Conservation (phyloP, 2,888 invertebrate genomes). For the Eupithecia insigniata region DNA sequence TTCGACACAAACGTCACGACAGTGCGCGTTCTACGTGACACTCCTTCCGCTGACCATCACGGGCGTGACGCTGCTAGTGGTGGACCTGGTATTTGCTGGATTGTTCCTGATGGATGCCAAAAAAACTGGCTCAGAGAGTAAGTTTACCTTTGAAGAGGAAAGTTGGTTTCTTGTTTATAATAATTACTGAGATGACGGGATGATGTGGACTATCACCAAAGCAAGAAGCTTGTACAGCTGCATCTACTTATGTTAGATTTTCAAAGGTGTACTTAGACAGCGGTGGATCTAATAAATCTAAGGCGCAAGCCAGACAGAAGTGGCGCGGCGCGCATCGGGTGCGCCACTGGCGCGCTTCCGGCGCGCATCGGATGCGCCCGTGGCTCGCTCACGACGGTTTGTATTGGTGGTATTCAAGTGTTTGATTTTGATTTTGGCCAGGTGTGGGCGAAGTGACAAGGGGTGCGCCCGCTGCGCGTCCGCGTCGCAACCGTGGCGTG, state of each 20-base stretch:
- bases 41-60: slow-evolving; percentile 65
- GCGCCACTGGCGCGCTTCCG: too few species aligned
- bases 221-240: neutral
- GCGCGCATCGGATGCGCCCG: too few species aligned
- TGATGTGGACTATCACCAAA: neutral
- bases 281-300: neutral
- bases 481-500: too few species aligned
- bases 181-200: neutral
- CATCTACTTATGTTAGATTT: neutral
- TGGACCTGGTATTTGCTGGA: slow-evolving; percentile 56
- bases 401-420: too few species aligned
- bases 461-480: too few species aligned
- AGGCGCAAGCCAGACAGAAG: too few species aligned
- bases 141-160: neutral
- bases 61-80: slow-evolving; percentile 57
- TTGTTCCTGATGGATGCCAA: slow-evolving; percentile 62
- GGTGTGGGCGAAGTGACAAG: too few species aligned
- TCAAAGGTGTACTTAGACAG: neutral
- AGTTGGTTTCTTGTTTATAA: neutral
- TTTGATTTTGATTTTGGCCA: too few species aligned
- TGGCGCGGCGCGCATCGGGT: too few species aligned
- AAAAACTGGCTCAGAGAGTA: slow-evolving; percentile 63
- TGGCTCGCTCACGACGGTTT: too few species aligned
- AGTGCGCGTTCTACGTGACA: slow-evolving; percentile 62
- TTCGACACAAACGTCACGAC: slow-evolving; percentile 54